These are phyloP conservation scores for Paradoxurus hermaphroditus DNA, from an alignment of 2,113 vertebrate genomes.

Conservation along the genomic window DNA sequence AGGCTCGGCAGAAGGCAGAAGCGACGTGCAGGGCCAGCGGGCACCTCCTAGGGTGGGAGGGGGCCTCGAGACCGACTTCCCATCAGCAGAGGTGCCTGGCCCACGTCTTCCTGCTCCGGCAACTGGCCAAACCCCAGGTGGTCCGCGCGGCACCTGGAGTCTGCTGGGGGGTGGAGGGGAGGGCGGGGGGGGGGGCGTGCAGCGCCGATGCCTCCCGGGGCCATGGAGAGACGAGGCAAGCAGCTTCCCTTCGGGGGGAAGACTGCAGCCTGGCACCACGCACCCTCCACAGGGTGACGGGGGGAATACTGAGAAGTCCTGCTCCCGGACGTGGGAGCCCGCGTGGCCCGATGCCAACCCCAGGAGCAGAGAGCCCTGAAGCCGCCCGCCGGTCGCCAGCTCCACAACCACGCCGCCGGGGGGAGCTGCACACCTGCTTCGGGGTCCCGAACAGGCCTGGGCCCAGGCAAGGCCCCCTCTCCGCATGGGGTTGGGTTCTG, in stretches of 20 bases:
- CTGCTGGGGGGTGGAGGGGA: neutral
- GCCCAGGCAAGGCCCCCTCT: neutral
- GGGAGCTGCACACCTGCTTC: neutral
- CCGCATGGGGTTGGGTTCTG: neutral
- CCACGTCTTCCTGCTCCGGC: rapidly evolving
- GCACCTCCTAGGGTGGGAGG: constrained; percentile 15
- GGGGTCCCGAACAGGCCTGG: neutral
- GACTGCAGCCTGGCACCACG: neutral
- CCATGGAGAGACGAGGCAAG: neutral
- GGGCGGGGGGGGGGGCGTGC: neutral
- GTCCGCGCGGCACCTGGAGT: neutral
- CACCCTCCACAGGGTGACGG: neutral
- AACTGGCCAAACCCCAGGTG: neutral
- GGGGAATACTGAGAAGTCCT: constrained; percentile 29
- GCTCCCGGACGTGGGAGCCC: neutral
- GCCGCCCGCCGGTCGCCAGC: neutral
- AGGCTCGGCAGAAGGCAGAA: constrained; percentile 54
- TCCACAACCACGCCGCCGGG: neutral
- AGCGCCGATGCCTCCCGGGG: neutral
- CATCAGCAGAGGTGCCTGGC: neutral
- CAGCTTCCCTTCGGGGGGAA: neutral
- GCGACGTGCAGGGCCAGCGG: constrained; percentile 79
- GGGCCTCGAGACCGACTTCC: neutral
- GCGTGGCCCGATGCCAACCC: neutral
- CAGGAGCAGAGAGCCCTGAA: neutral